Evolutionary conservation across 1,140 invertebrate species (phyloP).

Genomic region (Pygmarrhopalites habei): DNA sequence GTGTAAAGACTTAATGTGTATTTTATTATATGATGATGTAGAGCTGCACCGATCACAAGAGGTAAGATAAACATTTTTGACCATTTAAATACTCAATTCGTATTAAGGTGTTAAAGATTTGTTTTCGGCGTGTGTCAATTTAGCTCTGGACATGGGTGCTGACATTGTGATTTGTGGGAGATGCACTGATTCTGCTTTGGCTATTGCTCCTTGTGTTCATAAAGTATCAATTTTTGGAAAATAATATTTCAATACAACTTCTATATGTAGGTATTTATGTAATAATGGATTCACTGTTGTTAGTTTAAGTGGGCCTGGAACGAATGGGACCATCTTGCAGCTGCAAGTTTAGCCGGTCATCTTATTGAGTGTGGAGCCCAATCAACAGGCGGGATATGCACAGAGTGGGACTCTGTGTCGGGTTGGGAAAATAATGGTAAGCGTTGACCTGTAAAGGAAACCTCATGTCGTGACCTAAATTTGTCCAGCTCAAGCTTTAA

Average conservation of each 20-base stretch:
- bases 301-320: conserved; percentile 42
- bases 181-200: conserved; percentile 51
- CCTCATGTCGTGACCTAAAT: background rate
- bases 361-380: conserved; percentile 53
- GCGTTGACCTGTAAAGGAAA: background rate
- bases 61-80: too few relatives aligned
- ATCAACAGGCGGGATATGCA: conserved; percentile 50
- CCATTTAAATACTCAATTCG: too few relatives aligned
- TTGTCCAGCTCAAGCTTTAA: too few relatives aligned
- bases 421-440: conserved; percentile 46
- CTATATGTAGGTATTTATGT: too few relatives aligned
- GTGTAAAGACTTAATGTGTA: background rate
- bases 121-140: too few relatives aligned
- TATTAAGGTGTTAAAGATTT: too few relatives aligned
- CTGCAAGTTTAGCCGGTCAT: conserved; percentile 49
- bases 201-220: conserved; percentile 49
- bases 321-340: conserved; percentile 46
- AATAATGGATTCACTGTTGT: too few relatives aligned
- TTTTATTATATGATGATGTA: conserved; percentile 17
- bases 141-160: conserved; percentile 48
- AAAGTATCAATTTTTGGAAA: conserved; percentile 37
- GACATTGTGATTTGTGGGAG: conserved; percentile 52
- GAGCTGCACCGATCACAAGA: conserved; percentile 45
- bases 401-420: conserved; percentile 49
- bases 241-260: background rate